phyloP scores from a whole-genome alignment of 2,888 invertebrate species.

The Dorcus hopei region DNA sequence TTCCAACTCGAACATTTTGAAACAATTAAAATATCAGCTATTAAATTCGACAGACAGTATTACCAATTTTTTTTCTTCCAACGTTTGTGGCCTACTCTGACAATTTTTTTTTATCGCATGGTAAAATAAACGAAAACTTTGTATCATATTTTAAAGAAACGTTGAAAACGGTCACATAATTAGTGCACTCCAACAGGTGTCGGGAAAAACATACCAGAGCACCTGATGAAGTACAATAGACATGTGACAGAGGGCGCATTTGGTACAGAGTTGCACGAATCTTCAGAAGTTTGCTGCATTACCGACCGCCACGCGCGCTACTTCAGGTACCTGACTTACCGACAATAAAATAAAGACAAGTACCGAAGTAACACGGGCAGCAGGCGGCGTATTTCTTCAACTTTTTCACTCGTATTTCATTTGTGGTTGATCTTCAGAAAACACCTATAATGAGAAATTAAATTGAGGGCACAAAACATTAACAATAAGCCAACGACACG shows the following conservation, averaged over 20 bases:
- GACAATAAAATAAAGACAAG: slow-evolving; percentile 65
- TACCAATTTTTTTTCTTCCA: too few relatives aligned
- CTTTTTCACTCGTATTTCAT: neutral
- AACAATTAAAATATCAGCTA: too few relatives aligned
- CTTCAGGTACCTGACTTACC: slow-evolving; percentile 96
- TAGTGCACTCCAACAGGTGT: slow-evolving; percentile 99
- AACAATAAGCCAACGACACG: too few relatives aligned
- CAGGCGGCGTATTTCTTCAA: slow-evolving; percentile 34
- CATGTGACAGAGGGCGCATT: slow-evolving; percentile 70
- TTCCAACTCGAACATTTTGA: too few relatives aligned
- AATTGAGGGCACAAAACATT: too few relatives aligned
- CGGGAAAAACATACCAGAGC: slow-evolving; percentile 94
- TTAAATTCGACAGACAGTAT: too few relatives aligned
- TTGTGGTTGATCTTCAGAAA: too few relatives aligned
- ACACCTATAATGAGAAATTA: too few relatives aligned
- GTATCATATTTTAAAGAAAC: neutral
- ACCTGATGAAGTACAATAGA: slow-evolving; percentile 99
- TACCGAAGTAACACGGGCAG: slow-evolving; percentile 87
- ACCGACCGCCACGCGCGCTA: slow-evolving; percentile 86
- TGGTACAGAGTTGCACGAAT: neutral
- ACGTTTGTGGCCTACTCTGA: too few relatives aligned
- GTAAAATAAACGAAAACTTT: too few relatives aligned
- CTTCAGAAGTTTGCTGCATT: slow-evolving; percentile 17
- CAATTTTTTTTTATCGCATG: too few relatives aligned
- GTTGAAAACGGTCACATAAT: slow-evolving; percentile 69